Conservation (phyloP, 2,888 invertebrate species). For the Embidobia sp. region DNA sequence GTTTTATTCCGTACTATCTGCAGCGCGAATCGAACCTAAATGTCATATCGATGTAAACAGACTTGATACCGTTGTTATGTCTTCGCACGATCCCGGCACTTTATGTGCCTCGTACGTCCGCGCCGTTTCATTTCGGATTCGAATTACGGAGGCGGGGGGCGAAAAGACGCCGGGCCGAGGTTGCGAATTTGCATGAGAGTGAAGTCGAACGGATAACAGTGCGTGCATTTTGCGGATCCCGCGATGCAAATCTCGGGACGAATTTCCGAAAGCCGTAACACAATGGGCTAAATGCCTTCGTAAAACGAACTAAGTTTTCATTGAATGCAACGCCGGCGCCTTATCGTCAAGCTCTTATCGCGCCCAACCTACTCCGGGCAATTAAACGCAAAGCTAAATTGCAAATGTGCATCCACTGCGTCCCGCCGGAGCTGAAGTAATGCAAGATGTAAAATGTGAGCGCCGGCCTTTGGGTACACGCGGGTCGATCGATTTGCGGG, state of each 20-base stretch:
- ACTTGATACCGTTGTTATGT: constrained; percentile 44
- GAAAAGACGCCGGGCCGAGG: no score
- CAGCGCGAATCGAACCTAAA: constrained; percentile 39
- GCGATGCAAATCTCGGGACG: no score
- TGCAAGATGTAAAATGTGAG: no score
- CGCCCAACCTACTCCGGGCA: not conserved
- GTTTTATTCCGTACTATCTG: constrained; percentile 35
- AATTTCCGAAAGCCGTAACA: not conserved
- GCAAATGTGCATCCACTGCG: constrained; percentile 1
- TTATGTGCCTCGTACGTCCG: constrained; percentile 23
- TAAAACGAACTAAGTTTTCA: constrained; percentile 3
- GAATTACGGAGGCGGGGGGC: constrained; percentile 8
- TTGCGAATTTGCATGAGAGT: not conserved
- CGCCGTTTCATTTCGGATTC: constrained; percentile 20
- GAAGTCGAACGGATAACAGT: no score
- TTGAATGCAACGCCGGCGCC: not conserved
- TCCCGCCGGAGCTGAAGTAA: not conserved
- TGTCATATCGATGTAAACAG: constrained; percentile 56
- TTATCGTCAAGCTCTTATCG: constrained; percentile 4
- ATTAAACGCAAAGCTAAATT: constrained; percentile 12
- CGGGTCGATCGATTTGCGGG: constrained; percentile 38
- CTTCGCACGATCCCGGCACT: constrained; percentile 27
- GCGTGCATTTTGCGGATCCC: no score
- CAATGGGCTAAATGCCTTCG: not conserved
- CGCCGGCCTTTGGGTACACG: no score